Evolutionary conservation across 2,113 vertebrate species (phyloP).

Genomic region (Clarias gariepinus): DNA sequence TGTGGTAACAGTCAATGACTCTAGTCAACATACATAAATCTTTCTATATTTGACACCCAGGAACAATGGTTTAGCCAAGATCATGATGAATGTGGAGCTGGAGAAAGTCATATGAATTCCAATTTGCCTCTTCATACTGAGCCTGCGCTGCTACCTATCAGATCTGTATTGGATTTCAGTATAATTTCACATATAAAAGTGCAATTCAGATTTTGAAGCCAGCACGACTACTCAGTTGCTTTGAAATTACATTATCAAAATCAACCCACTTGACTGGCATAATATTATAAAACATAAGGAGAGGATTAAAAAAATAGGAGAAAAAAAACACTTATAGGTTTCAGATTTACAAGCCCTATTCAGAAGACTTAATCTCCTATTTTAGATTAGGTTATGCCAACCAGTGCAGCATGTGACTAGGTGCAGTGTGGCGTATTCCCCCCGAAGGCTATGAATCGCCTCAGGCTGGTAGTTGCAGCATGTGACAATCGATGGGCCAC

Average conservation of each 20-base stretch:
- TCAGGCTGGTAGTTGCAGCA: background rate
- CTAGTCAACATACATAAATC: conserved; percentile 13
- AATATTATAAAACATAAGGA: background rate
- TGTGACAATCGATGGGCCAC: background rate
- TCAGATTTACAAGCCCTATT: background rate
- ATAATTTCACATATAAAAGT: background rate
- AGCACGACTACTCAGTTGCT: background rate
- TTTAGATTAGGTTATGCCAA: background rate
- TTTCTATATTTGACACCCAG: conserved; percentile 18
- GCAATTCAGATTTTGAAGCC: conserved; percentile 2
- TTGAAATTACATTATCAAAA: background rate
- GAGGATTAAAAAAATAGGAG: background rate
- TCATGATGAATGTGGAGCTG: conserved; percentile 19
- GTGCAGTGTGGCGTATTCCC: background rate
- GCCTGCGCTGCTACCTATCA: background rate
- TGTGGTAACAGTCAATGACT: conserved; percentile 12
- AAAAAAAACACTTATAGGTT: background rate
- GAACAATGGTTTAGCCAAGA: conserved; percentile 13
- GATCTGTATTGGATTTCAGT: background rate
- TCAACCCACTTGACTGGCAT: background rate
- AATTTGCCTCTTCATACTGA: conserved; percentile 17
- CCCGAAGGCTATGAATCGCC: background rate
- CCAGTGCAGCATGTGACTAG: background rate
- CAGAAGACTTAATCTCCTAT: conserved; percentile 4
- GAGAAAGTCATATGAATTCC: conserved; percentile 19